Base-by-base conservation (phyloP, 2,797 vertebrate species). In the Cryptoblepharus egeriae region DNA sequence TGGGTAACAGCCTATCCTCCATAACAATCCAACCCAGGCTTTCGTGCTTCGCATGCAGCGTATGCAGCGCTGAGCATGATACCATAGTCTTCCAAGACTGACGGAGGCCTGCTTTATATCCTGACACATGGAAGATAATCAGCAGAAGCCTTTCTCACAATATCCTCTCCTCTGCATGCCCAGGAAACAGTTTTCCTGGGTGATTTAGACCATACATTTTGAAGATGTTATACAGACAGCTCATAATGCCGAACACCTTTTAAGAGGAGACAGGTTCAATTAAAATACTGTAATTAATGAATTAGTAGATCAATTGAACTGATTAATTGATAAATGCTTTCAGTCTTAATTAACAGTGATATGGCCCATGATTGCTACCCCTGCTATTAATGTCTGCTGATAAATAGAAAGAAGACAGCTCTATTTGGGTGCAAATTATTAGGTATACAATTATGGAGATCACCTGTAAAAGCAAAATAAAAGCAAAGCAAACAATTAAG, bases 361-460 rank as follows among this genome's bases (percentile, higher is more conserved):
- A 79, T 84, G 76, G 37, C 49, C 70, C 52, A 79, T 70, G 69
- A 65, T 65, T 5, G 68, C 63, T 87, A 22, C 26, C 82, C 87
- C 81, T 81, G 18, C 67, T 90, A 63, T 86, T 86, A 72, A 64
- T 76, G 52, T 72, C 61, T 73, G 76, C 70, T 79, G 58, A 89
- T 77, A 88, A 81, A 24, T 45, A 26, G 49, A 49, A 73, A 32
- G 69, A 90, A 85, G 1, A 22, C 37, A 89, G 45, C 3, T 63
- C 74, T 82, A 88, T 85, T 81, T 75, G 37, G 63, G 57, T 75
- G 52, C 32, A 88, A 83, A 89, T 87, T 68, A 83, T 45, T 58
- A 86, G 74, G 63, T 1, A 45, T 15, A 20, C 58, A 65, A 37
- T 69, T 76, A 84, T 69, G 75, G 71, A 12, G 35, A 37, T 60